Conservation (phyloP, 2,113 vertebrate genomes). For the Nesoenas mayeri region DNA sequence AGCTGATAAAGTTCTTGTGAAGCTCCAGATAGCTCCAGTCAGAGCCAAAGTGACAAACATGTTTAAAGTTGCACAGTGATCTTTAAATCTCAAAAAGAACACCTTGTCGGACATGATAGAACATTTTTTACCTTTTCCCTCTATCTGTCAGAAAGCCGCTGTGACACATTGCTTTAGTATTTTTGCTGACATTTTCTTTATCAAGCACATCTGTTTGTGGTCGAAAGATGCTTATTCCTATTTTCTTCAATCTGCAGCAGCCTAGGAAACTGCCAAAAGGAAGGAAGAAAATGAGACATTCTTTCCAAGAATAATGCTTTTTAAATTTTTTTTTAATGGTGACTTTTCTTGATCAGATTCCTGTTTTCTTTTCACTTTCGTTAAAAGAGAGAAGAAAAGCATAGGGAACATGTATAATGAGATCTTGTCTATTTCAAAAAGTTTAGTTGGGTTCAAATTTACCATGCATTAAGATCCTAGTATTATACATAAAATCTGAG, state of each 20-base stretch:
- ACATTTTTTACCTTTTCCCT: conserved; percentile 97
- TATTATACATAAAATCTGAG: neutral
- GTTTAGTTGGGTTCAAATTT: neutral
- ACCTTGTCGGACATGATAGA: conserved; percentile 99
- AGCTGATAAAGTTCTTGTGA: conserved; percentile 99
- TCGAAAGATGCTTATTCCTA: conserved; percentile 87
- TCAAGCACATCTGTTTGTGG: conserved; percentile 93
- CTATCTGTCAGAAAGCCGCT: conserved; percentile 92
- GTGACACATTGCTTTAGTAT: conserved; percentile 95
- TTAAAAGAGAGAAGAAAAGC: neutral
- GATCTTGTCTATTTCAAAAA: neutral
- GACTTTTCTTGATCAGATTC: neutral
- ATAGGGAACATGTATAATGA: neutral
- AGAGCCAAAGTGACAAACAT: conserved; percentile 96
- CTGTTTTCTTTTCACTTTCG: neutral
- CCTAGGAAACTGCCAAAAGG: conserved; percentile 59
- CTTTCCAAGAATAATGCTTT: conserved; percentile 57
- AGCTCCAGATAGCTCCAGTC: conserved; percentile 97
- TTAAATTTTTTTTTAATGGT: neutral
- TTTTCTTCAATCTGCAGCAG: conserved; percentile 77
- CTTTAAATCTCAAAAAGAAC: conserved; percentile 99
- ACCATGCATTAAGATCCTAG: neutral
- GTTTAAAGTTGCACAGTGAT: conserved; percentile 99
- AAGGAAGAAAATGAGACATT: conserved; percentile 76
- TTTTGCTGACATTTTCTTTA: conserved; percentile 99